Base-by-base conservation (phyloP, 2,888 invertebrate species). In the Metallyticus violacea region DNA sequence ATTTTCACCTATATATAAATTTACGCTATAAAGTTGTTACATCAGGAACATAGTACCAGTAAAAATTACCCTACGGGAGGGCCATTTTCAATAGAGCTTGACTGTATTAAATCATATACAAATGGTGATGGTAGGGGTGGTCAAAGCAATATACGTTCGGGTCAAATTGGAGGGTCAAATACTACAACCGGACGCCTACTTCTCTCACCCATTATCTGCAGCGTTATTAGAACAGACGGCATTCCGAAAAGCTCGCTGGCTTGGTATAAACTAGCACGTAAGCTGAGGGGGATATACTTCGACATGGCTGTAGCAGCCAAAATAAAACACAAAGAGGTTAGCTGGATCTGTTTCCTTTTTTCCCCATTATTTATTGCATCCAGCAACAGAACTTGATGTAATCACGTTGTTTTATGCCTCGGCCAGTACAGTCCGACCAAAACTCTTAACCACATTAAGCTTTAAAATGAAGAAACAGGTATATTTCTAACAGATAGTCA, bases 161-260 rank as follows among this genome's bases (percentile, higher is more conserved):
- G 83, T 83, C 83, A 83, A 77, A 83, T 77, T 28, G 77, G 40
- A 28, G 83, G 83, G 83, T 83, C 83, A 83, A 77, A 77, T 77
- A 77, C 83, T 77, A 83, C 83, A 83, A 83, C 27, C 76, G 77
- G 83, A 83, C 83, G 83, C 83, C 83, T 77, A 83, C 77, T 83
- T 83, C 83, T 83, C 83, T 83, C 83, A 77, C 83, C 83, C 76
- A 83, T 83, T 83, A 83, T 77, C 77, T n/a, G 76, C 83, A 83
- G 29, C 29, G 81, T 81, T 81, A 81, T 81, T 81, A 81, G 81
- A 81, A 40, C 81, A 30, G 40, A 62, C 40, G 40, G 30, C 81
- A 81, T 81, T 81, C 81, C 81, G 40, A 62, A 62, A 62, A 62
- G 40, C 40, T 62, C 40, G 15, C 40, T 62, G 22, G 40, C 40